phyloP scores from a whole-genome alignment of 2,888 invertebrate species.

The Aspidapion aeneum region DNA sequence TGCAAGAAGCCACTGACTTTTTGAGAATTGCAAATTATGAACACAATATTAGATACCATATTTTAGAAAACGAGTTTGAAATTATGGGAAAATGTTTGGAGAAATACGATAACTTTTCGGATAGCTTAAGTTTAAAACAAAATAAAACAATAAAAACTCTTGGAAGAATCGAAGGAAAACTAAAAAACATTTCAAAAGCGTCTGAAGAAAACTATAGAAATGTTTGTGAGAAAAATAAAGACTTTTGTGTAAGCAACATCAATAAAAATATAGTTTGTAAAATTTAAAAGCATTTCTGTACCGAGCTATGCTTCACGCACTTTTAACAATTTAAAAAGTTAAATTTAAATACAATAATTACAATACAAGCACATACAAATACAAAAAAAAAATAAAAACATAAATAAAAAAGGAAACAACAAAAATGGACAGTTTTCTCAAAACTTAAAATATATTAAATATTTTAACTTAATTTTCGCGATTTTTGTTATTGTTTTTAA shows the following conservation, averaged over 20 bases:
- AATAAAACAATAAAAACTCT: slow-evolving; percentile 18
- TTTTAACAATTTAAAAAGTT: too few species aligned
- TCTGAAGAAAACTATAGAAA: neutral
- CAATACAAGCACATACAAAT: too few species aligned
- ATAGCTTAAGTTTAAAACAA: slow-evolving; percentile 18
- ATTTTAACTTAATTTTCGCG: too few species aligned
- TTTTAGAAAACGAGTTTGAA: slow-evolving; percentile 18
- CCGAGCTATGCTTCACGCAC: too few species aligned
- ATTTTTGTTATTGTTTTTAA: too few species aligned
- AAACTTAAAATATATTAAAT: too few species aligned
- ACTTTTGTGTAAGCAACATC: neutral
- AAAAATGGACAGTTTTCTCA: too few species aligned
- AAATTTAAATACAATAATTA: too few species aligned
- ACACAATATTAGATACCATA: slow-evolving; percentile 8
- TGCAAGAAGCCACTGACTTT: slow-evolving; percentile 7
- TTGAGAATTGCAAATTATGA: slow-evolving; percentile 3
- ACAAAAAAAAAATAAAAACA: too few species aligned
- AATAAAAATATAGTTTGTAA: too few species aligned
- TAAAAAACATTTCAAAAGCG: slow-evolving; percentile 12
- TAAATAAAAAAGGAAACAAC: too few species aligned
- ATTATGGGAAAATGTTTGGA: slow-evolving; percentile 14
- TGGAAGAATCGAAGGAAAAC: slow-evolving; percentile 16
- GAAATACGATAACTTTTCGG: slow-evolving; percentile 11
- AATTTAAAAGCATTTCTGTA: too few species aligned
- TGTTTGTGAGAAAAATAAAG: neutral